Conservation (phyloP, 2,888 invertebrate genomes). For the Isotomurus palustris region DNA sequence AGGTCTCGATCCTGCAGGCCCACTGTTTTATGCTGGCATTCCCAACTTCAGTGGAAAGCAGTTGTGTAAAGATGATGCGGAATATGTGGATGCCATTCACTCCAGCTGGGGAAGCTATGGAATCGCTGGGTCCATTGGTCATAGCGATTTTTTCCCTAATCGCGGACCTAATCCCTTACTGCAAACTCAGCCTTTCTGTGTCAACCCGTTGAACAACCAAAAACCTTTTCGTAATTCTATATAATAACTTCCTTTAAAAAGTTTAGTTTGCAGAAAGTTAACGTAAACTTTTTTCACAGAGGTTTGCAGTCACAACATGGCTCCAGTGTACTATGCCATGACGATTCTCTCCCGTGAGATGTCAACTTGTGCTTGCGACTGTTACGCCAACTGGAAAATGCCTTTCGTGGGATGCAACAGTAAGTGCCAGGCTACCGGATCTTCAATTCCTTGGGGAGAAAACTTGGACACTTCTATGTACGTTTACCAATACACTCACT, state of each 20-base stretch:
- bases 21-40: background rate
- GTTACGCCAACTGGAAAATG: too few relatives aligned
- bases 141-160: slow-evolving; percentile 6
- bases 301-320: slow-evolving; percentile 10
- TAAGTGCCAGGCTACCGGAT: too few relatives aligned
- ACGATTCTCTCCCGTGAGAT: background rate
- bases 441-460: too few relatives aligned
- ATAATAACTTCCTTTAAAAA: too few relatives aligned
- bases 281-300: too few relatives aligned
- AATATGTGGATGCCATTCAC: background rate
- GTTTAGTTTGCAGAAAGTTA: too few relatives aligned
- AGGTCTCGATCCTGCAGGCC: background rate
- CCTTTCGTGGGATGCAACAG: too few relatives aligned
- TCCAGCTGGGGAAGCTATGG: slow-evolving; percentile 7
- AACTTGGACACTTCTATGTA: too few relatives aligned
- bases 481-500: too few relatives aligned
- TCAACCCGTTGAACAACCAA: too few relatives aligned
- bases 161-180: background rate
- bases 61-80: background rate
- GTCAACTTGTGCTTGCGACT: too few relatives aligned
- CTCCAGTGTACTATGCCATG: slow-evolving; percentile 6
- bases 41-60: background rate
- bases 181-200: slow-evolving; percentile 2
- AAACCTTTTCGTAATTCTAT: background rate
- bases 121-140: slow-evolving; percentile 1